Evolutionary conservation across 2,113 vertebrate genomes (phyloP), one percentile per base, ranked within the genome.

Genomic region (Carlito syrichta): DNA sequence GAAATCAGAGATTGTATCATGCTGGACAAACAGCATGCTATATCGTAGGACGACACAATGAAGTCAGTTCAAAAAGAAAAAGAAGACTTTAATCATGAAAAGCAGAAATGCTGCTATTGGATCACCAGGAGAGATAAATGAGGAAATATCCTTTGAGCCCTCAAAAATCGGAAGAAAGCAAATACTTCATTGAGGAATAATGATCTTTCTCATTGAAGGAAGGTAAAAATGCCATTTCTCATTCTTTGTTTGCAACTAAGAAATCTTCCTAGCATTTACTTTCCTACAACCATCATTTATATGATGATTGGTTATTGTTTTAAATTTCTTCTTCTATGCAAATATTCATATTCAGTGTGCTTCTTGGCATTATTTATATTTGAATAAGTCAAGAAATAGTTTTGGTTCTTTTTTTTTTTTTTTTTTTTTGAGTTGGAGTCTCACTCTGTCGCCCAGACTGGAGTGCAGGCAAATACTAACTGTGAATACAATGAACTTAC

Each of bases 151-250:
- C 76, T 22, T 35, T 35, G 17, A 76, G 35, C 13, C 71, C 52
- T 77, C 16, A 69, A 85, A 69, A 95, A 68, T 6, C 56, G 76
- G 73, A 54, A 10, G 35, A 63, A 76, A 54, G n/a, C n/a, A n/a
- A 78, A 91, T 10, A 56, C 7, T 22, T 86, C 8, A n/a, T 40
- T 87, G 58, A 89, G 38, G n/a, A 73, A 85, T 40, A 89, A 56
- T 56, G 20, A 77, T 88, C 63, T 48, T 78, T 92, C 13, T 88
- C 66, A 30, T 5, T 89, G 74, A 83, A 92, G 20, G 58, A 69
- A 86, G 32, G 25, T 81, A 60, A 92, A 96, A 96, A 95, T 86
- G 30, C 54, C 88, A 54, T 54, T 93, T 78, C 3, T 5, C n/a
- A 77, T 82, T 74, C 23, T 76, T 63, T 90, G 16, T 66, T 68